phyloP scores from a whole-genome alignment of 2,113 vertebrate species.

The Propithecus coquereli region DNA sequence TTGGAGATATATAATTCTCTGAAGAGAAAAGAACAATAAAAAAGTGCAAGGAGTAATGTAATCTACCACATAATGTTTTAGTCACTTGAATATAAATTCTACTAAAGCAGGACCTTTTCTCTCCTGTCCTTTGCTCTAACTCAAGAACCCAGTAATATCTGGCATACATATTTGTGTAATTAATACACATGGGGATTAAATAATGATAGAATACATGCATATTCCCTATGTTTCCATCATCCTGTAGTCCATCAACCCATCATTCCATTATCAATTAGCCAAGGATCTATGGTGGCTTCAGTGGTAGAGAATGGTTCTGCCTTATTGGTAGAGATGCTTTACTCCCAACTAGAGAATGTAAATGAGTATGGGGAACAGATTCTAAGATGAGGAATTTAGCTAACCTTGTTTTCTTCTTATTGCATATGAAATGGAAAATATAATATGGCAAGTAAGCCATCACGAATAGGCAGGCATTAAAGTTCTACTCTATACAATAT shows the following conservation, averaged over 20 bases:
- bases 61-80: neutral
- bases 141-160: neutral
- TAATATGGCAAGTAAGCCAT: neutral
- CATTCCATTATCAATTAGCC: neutral
- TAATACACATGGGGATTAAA: neutral
- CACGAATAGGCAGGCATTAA: neutral
- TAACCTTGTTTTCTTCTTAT: neutral
- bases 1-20: neutral
- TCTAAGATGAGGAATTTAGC: neutral
- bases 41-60: neutral
- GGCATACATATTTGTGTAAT: neutral
- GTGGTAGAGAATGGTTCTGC: neutral
- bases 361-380: neutral
- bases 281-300: neutral
- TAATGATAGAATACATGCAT: neutral
- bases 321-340: neutral
- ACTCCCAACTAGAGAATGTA: neutral
- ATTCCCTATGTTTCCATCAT: neutral
- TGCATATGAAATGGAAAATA: neutral
- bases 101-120: neutral
- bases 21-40: neutral
- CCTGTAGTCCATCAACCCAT: neutral
- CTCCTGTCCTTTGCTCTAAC: neutral
- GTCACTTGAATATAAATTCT: neutral
- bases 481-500: neutral